Conservation (phyloP, 2,888 invertebrate species). For the Crepidodera aurea region DNA sequence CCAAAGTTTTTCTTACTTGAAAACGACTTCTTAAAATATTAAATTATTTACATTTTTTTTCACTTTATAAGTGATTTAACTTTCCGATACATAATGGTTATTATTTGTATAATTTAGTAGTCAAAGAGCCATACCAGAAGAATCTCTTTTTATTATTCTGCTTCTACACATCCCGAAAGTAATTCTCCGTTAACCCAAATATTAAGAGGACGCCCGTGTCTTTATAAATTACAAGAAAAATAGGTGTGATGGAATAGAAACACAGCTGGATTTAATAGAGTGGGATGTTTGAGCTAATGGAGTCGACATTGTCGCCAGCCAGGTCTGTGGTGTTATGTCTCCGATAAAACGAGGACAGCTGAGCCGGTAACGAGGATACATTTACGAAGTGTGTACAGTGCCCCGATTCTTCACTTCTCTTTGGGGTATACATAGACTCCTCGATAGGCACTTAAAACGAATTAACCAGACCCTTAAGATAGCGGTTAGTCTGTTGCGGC, state of each 20-base stretch:
- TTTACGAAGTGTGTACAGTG: constrained; percentile 23
- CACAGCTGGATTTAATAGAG: constrained; percentile 50
- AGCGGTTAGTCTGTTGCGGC: constrained; percentile 27
- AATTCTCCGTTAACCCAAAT: background rate
- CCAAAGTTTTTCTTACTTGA: no score
- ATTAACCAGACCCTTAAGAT: constrained; percentile 35
- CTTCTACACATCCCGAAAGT: no score
- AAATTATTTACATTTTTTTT: no score
- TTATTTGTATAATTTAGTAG: no score
- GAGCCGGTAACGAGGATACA: constrained; percentile 38
- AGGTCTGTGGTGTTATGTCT: constrained; percentile 43
- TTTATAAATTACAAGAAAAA: constrained; percentile 31
- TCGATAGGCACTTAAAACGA: constrained; percentile 30
- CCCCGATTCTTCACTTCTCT: constrained; percentile 38
- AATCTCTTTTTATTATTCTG: no score
- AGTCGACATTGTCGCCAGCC: constrained; percentile 40
- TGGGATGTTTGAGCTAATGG: constrained; percentile 48
- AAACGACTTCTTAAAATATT: no score
- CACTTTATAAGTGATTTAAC: no score
- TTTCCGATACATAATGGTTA: no score
- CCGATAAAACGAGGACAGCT: constrained; percentile 54
- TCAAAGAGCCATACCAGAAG: no score
- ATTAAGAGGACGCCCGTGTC: constrained; percentile 16
- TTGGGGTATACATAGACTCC: constrained; percentile 14
- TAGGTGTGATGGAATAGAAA: constrained; percentile 42